Percentiles rank a stretch among this genome's conserved stretches.
Conservation (phyloP, 2,888 invertebrate genomes). For the Chloromyia formosa region DNA sequence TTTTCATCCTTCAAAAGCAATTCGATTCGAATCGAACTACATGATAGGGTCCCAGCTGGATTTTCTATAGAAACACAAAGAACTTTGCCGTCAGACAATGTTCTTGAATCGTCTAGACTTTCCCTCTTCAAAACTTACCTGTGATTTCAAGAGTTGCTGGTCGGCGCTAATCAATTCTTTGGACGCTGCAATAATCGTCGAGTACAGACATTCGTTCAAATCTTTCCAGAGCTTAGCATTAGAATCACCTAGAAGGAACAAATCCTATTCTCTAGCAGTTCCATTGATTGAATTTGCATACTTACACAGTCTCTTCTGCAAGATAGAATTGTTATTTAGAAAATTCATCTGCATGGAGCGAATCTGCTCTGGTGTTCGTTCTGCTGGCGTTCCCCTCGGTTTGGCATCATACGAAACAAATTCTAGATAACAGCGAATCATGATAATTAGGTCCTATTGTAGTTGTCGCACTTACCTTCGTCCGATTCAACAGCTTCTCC, state of each 20-base stretch:
- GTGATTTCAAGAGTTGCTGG: slow-evolving; percentile 30
- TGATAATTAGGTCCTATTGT: background rate
- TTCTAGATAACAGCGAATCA: background rate
- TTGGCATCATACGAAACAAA: slow-evolving; percentile 1
- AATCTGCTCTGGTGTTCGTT: background rate
- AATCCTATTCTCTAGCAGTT: too few relatives aligned
- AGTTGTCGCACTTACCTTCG: slow-evolving; percentile 9
- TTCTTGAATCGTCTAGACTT: too few relatives aligned
- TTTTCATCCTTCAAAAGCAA: too few relatives aligned
- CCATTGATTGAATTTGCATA: background rate
- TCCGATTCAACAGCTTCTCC: slow-evolving; percentile 20
- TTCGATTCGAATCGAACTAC: too few relatives aligned
- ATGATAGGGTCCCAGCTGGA: too few relatives aligned
- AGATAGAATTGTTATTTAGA: background rate
- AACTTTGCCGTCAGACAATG: too few relatives aligned
- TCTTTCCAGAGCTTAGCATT: slow-evolving; percentile 24
- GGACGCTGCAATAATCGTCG: background rate
- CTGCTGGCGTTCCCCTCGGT: background rate
- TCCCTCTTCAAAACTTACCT: too few relatives aligned
- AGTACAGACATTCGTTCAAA: slow-evolving; percentile 10
- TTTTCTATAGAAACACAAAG: too few relatives aligned
- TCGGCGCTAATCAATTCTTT: slow-evolving; percentile 17
- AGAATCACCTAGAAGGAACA: background rate
- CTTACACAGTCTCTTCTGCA: slow-evolving; percentile 5
- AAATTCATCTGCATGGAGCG: background rate